Base-by-base conservation (phyloP, 2,888 invertebrate genomes). In the Campoplex nolae region DNA sequence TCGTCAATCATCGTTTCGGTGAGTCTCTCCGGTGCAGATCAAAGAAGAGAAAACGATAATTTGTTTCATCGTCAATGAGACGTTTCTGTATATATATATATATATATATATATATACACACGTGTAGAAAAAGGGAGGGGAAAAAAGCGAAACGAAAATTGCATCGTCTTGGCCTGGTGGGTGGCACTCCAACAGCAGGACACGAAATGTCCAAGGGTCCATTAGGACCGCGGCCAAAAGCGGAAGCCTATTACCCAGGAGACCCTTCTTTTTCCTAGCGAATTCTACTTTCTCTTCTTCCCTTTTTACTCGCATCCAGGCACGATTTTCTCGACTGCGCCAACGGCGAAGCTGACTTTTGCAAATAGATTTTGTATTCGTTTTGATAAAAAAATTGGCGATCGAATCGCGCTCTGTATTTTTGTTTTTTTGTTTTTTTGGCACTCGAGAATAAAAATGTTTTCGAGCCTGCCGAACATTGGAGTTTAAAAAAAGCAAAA, bases 1-100 rank as follows among this genome's bases (percentile, higher is more conserved):
- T 82, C 83, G 85, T 88, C 85, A 88, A 88, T 88, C 88, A 88
- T 87, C 87, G 82, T 82, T 79, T 68, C 73, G 48, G 67, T 54
- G 28, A 67, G 78, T 71, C 77, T 45, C 68, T 75, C 62, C 70
- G 83, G 62, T 70, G 68, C 58, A 87, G 83, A 87, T 87, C 87
- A 88, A 87, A 88, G 83, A 51, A 74, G 71, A 77, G 81, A 82
- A 82, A 81, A 84, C 78, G 71, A 67, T 86, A 75, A 84, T 84
- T 58, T 68, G 81, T 77, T 86, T 86, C 81, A 78, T 84, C 84
- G 68, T 58, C 74, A 68, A 76, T 79, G 67, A 70, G 76, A 70
- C 32, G 48, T 56, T 23, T 65, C 38, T 51, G 32, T 54, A 18
- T 23, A 54, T 28, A 2, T 32, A 54, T 23, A n/a, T n/a, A 35